Evolutionary conservation across 2,113 vertebrate species (phyloP).

Genomic region (Callipepla squamata): DNA sequence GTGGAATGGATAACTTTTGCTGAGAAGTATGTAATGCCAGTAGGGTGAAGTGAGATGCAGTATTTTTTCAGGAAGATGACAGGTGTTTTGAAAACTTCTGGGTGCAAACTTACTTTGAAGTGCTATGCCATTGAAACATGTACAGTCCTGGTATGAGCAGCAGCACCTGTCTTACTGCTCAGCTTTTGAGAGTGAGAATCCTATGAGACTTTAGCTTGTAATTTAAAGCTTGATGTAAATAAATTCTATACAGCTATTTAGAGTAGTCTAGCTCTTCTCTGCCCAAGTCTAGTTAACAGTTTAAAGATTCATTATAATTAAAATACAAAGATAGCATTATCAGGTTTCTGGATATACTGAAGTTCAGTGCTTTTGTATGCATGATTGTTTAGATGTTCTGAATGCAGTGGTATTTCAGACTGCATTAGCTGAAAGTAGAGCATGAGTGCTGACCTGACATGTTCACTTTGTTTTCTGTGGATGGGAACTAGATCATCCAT

Average conservation of each 20-base stretch:
- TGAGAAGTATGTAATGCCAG: neutral
- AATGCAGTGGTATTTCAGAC: neutral
- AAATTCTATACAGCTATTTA: neutral
- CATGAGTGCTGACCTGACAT: neutral
- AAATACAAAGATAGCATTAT: neutral
- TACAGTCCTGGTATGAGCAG: neutral
- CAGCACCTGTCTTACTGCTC: fast-evolving
- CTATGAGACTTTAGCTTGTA: neutral
- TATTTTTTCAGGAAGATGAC: neutral
- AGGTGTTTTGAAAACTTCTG: neutral
- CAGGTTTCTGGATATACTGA: neutral
- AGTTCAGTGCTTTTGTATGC: neutral
- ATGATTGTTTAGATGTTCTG: neutral
- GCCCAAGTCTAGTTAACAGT: neutral
- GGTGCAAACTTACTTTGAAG: neutral
- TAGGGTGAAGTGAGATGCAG: neutral
- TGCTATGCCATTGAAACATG: fast-evolving
- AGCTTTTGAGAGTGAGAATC: neutral
- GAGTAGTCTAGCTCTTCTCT: neutral
- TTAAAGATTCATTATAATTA: neutral
- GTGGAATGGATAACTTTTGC: neutral
- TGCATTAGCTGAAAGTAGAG: neutral
- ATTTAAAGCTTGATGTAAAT: neutral
- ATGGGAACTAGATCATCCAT: neutral
- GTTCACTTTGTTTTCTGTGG: neutral